A percentile compares a stretch with the other conserved stretches of the same genome.
phyloP scores from a whole-genome alignment of 2,888 invertebrate species.

The Adelphocoris suturalis region DNA sequence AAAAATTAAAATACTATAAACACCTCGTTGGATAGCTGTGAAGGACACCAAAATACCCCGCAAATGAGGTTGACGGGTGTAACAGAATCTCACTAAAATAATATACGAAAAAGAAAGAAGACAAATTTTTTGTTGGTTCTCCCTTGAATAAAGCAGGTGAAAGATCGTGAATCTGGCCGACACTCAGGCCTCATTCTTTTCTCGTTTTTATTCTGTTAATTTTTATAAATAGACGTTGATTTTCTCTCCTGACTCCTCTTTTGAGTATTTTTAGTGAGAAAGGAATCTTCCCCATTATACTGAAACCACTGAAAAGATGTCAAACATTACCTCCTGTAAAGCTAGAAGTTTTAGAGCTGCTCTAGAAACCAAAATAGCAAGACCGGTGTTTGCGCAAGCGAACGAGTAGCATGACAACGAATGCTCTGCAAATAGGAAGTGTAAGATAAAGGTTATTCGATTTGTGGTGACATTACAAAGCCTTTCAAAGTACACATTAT shows the following conservation, averaged over 20 bases:
- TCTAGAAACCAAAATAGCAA: neutral
- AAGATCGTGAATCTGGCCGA: conserved; percentile 47
- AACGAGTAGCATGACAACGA: too few relatives aligned
- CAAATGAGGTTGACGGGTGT: neutral
- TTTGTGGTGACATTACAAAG: too few relatives aligned
- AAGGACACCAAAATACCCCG: neutral
- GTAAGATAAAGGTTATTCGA: too few relatives aligned
- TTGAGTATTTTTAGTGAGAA: conserved; percentile 50
- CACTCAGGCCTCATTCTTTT: conserved; percentile 40
- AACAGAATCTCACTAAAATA: neutral
- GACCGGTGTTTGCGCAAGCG: neutral
- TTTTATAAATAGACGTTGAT: conserved; percentile 46
- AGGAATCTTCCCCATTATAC: neutral
- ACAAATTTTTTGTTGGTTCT: neutral
- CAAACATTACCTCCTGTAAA: neutral
- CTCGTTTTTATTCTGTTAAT: conserved; percentile 15
- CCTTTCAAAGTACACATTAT: too few relatives aligned
- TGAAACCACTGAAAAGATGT: neutral
- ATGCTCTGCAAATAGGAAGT: too few relatives aligned
- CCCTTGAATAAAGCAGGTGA: conserved; percentile 1
- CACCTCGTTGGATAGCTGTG: too few relatives aligned
- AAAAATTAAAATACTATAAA: too few relatives aligned
- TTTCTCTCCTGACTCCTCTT: neutral
- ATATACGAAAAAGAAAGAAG: neutral
- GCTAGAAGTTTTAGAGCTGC: neutral